phyloP scores from a whole-genome alignment of 2,888 invertebrate genomes.

The Choristoneura rosaceana region DNA sequence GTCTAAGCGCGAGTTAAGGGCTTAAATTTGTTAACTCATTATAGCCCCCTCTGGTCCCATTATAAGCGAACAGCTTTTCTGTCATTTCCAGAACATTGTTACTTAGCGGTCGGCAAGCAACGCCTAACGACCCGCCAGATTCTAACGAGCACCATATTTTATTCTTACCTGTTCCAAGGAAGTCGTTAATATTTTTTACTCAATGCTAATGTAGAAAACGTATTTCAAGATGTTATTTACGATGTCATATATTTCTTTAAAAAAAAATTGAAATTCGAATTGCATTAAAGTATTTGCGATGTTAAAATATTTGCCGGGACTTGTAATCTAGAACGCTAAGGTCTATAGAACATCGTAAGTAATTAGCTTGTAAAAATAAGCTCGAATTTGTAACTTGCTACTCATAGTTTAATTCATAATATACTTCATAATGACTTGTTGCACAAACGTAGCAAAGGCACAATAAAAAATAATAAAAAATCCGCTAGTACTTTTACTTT shows the following conservation, averaged over 20 bases:
- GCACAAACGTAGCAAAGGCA: no score
- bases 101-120: constrained; percentile 4
- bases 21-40: constrained; percentile 26
- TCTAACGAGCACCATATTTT: constrained; percentile 35
- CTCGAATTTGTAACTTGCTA: no score
- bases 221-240: background rate
- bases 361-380: no score
- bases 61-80: constrained; percentile 30
- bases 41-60: constrained; percentile 28
- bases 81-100: constrained; percentile 29
- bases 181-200: constrained; percentile 33
- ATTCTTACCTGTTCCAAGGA: constrained; percentile 18
- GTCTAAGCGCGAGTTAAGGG: constrained; percentile 25
- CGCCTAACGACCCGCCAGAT: constrained; percentile 27
- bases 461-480: no score
- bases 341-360: no score
- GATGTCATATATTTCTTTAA: background rate
- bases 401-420: no score
- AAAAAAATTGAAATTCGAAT: background rate
- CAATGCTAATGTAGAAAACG: constrained; percentile 13
- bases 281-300: background rate
- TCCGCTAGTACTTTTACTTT: no score
- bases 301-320: background rate
- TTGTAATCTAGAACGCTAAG: no score
- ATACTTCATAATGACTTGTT: no score